Evolutionary conservation across 2,888 invertebrate genomes (phyloP), one percentile per base, ranked within the genome.

Genomic region (Sturmia bella): DNA sequence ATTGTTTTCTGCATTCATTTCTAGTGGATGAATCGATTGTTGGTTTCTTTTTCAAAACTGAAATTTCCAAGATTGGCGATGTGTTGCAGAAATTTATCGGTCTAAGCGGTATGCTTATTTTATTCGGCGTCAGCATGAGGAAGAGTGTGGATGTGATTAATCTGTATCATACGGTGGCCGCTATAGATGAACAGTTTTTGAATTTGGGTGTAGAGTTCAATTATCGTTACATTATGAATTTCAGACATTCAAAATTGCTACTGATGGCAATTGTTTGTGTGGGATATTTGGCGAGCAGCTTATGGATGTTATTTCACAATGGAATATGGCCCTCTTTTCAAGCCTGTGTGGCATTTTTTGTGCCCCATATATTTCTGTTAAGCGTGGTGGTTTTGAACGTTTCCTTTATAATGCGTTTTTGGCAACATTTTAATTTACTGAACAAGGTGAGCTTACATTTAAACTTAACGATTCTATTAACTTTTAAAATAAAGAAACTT

Each of bases 391-490:
- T 89, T 79, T 84, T 90, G 0, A 89, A 89, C 32, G 85, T 85
- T 1, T 87, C 88, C 0, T 86, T 87, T n/a, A 80, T 87, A 0
- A 85, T 89, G 83, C 86, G 89, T 3, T 76, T 88, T 24, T 86
- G 86, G 80, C 89, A 88, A 39, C 87, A 91, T 21, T 89, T 88
- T 24, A 76, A 85, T 37, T 85, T 87, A 12, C 57, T 91, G 0
- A 90, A 89, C 75, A 85, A 88, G 90, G 90, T 90, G 76, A 85
- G 87, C n/a, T n/a, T n/a, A n/a, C n/a, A n/a, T n/a, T n/a, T n/a
- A n/a, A n/a, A n/a, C n/a, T n/a, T n/a, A n/a, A n/a, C n/a, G n/a
- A n/a, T n/a, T n/a, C n/a, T n/a, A n/a, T n/a, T n/a, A n/a, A n/a
- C n/a, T n/a, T n/a, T n/a, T n/a, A n/a, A n/a, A n/a, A n/a, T n/a